Conservation (phyloP, 1,140 invertebrate genomes). For the Solen grandis region DNA sequence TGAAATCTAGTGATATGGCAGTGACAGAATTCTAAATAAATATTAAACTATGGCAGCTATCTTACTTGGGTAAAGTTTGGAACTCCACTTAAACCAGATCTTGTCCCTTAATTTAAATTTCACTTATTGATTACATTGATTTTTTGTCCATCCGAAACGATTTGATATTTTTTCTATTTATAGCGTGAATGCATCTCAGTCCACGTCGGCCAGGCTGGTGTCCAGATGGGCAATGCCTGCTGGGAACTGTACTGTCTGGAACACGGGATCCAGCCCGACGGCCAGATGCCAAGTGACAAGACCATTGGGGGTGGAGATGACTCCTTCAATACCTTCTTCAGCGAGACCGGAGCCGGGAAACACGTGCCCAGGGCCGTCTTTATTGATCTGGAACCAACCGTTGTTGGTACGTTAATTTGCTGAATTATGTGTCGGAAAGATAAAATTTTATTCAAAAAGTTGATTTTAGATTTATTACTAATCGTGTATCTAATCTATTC, state of each 20-base stretch:
- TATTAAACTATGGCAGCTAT: not conserved
- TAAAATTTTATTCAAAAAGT: not conserved
- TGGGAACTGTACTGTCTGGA: slow-evolving; percentile 93
- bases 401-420: slow-evolving; percentile 73
- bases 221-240: slow-evolving; percentile 85
- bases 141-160: not conserved
- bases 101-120: no score
- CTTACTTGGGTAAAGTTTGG: not conserved
- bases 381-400: slow-evolving; percentile 81
- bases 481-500: not conserved
- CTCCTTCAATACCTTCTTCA: slow-evolving; percentile 95
- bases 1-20: not conserved
- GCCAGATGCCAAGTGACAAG: slow-evolving; percentile 81
- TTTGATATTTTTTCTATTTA: slow-evolving; percentile 7
- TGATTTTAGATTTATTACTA: not conserved
- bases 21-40: not conserved
- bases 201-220: slow-evolving; percentile 93
- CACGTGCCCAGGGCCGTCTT: slow-evolving; percentile 81
- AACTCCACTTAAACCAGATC: not conserved
- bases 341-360: slow-evolving; percentile 86
- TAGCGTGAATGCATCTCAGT: slow-evolving; percentile 90
- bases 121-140: no score
- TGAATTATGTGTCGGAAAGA: not conserved
- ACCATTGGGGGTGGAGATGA: slow-evolving; percentile 85
- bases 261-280: slow-evolving; percentile 94